A percentile compares a stretch with the other conserved stretches of the same genome.
These are phyloP conservation scores for Caloenas nicobarica DNA, from an alignment of 2,113 vertebrate species.

Conservation along the genomic window DNA sequence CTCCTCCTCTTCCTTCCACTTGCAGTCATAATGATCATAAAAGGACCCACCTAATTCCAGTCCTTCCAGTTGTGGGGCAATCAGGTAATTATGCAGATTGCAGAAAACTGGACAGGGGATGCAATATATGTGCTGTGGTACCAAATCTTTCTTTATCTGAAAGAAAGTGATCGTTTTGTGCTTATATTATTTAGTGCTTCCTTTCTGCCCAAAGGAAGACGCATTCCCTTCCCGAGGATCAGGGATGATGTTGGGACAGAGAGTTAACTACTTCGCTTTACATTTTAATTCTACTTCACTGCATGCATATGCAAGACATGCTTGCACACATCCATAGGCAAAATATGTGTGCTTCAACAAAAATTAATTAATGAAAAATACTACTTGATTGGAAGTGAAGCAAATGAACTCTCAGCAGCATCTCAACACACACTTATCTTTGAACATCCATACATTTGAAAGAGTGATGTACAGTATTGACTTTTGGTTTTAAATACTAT, in stretches of 20 bases:
- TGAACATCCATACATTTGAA: background rate
- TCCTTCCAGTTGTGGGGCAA: slow-evolving; percentile 34
- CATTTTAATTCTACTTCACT: background rate
- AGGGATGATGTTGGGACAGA: background rate
- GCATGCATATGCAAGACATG: background rate
- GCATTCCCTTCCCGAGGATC: background rate
- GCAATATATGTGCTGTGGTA: background rate
- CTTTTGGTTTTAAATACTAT: background rate
- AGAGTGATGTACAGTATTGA: background rate
- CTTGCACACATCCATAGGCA: background rate
- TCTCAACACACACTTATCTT: background rate
- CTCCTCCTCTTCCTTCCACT: slow-evolving; percentile 41
- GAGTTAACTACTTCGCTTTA: background rate
- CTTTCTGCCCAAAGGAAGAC: background rate
- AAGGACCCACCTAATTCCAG: slow-evolving; percentile 47
- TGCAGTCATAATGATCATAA: slow-evolving; percentile 1
- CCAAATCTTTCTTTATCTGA: background rate
- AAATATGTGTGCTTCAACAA: background rate
- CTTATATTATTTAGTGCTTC: background rate
- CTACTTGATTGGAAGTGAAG: background rate
- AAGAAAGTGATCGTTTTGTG: background rate
- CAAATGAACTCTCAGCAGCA: background rate
- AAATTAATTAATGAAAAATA: background rate
- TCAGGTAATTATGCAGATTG: slow-evolving; percentile 4
- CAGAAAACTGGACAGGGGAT: background rate